phyloP scores from a whole-genome alignment of 2,113 vertebrate genomes.

The Microtus ochrogaster region DNA sequence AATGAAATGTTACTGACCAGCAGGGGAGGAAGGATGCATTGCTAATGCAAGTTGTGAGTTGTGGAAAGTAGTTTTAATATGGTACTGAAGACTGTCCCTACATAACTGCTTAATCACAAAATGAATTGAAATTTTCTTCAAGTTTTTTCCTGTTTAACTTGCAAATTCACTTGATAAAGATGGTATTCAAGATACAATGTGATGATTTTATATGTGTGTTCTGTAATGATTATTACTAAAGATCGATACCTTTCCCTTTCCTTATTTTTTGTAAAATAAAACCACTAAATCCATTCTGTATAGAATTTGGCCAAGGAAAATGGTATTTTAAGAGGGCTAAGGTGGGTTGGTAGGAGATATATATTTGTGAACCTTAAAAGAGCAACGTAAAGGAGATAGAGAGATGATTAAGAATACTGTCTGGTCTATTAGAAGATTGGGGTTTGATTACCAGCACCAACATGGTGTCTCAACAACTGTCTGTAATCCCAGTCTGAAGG shows the following conservation, averaged over 20 bases:
- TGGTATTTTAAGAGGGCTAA: not conserved
- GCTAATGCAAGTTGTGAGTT: not conserved
- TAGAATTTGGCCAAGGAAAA: slow-evolving; percentile 20
- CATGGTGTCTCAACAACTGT: not conserved
- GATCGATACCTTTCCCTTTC: not conserved
- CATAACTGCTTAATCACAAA: not conserved
- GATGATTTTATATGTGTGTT: not conserved
- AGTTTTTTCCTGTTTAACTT: not conserved
- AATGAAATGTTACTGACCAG: not conserved
- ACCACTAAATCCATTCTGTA: not conserved
- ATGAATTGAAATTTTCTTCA: slow-evolving; percentile 14
- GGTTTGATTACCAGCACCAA: not conserved
- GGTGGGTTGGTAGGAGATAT: not conserved
- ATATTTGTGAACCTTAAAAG: slow-evolving; percentile 3
- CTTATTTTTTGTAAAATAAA: slow-evolving; percentile 38
- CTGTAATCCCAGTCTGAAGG: not conserved
- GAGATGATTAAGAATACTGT: not conserved
- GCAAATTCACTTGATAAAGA: not conserved
- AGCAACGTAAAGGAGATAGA: not conserved
- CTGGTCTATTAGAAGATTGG: not conserved
- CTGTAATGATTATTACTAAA: not conserved
- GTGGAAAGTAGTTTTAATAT: not conserved
- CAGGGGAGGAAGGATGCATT: not conserved
- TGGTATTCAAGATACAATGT: not conserved
- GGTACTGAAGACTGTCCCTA: not conserved